Conservation (phyloP, 2,888 invertebrate species). For the Drosophila falleni region DNA sequence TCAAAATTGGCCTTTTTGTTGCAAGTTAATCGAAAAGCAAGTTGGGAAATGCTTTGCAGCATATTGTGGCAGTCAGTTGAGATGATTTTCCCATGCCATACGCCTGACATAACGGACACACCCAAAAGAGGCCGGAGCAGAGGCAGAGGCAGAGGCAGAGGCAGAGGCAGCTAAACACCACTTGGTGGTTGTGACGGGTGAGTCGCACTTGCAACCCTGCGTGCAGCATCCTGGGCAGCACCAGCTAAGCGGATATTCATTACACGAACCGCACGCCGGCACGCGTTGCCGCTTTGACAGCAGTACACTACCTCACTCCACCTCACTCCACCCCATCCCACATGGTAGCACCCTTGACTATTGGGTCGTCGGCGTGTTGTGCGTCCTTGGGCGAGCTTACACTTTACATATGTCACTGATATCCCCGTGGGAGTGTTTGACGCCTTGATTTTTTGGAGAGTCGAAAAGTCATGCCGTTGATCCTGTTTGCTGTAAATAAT, state of each 20-base stretch:
- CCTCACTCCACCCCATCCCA: neutral
- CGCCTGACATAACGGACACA: conserved; percentile 66
- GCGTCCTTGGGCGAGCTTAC: conserved; percentile 79
- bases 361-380: neutral
- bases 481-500: conserved; percentile 86
- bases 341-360: conserved; percentile 10
- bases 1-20: conserved; percentile 49
- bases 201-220: conserved; percentile 57
- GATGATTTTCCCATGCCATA: conserved; percentile 69
- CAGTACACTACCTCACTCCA: too few relatives aligned
- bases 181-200: conserved; percentile 20
- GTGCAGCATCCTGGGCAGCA: conserved; percentile 67
- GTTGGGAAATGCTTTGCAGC: conserved; percentile 39
- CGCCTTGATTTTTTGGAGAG: conserved; percentile 67
- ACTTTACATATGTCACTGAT: conserved; percentile 86
- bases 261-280: conserved; percentile 82
- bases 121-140: conserved; percentile 36
- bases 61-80: conserved; percentile 80
- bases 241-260: conserved; percentile 83
- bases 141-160: neutral
- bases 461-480: conserved; percentile 83
- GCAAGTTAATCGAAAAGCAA: conserved; percentile 59
- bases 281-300: conserved; percentile 84
- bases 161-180: conserved; percentile 30
- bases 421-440: conserved; percentile 85